Evolutionary conservation across 2,797 vertebrate species (phyloP).

Genomic region (Arnoldichthys spilopterus): DNA sequence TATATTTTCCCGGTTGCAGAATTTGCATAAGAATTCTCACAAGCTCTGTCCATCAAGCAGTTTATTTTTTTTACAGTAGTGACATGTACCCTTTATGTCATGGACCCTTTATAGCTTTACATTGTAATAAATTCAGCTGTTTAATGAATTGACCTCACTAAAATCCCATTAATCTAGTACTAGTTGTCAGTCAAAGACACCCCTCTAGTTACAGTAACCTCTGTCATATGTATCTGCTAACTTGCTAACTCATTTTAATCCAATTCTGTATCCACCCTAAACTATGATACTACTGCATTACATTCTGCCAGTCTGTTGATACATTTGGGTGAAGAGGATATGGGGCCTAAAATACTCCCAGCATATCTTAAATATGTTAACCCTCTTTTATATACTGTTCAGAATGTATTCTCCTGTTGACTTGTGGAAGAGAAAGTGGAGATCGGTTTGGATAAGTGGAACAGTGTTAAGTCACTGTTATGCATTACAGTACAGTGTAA

Average conservation of each 20-base stretch:
- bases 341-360: neutral
- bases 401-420: neutral
- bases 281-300: slow-evolving; percentile 50
- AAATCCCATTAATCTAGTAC: slow-evolving; percentile 69
- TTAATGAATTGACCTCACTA: slow-evolving; percentile 71
- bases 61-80: neutral
- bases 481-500: neutral
- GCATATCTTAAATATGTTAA: neutral
- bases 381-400: neutral
- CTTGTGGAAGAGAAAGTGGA: neutral
- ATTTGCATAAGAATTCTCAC: neutral
- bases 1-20: neutral
- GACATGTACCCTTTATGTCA: slow-evolving; percentile 78
- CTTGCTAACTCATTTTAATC: slow-evolving; percentile 75
- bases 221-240: slow-evolving; percentile 63
- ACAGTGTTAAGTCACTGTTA: neutral
- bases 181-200: slow-evolving; percentile 56
- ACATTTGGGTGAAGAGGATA: slow-evolving; percentile 26
- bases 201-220: slow-evolving; percentile 63
- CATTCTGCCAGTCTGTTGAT: slow-evolving; percentile 17
- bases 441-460: too few species aligned
- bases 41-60: neutral
- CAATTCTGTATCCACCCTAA: slow-evolving; percentile 64
- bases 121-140: slow-evolving; percentile 67
- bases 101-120: slow-evolving; percentile 65